These are phyloP conservation scores for Telmatherina bonti DNA, from an alignment of 2,797 vertebrate species.

Conservation along the genomic window DNA sequence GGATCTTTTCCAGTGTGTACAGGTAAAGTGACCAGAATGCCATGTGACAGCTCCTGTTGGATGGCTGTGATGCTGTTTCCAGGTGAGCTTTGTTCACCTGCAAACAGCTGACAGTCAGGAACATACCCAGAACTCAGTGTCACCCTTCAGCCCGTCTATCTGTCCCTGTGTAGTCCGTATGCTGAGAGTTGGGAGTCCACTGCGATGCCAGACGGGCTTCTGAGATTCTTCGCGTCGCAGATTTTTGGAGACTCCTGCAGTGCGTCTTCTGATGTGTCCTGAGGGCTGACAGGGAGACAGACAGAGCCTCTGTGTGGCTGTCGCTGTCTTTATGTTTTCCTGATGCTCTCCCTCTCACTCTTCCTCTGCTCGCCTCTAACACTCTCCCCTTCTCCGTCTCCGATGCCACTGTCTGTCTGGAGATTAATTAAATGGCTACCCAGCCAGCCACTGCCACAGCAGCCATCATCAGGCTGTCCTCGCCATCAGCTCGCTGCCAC, in stretches of 20 bases:
- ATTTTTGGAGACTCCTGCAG: slow-evolving; percentile 49
- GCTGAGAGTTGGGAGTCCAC: slow-evolving; percentile 31
- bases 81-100: neutral
- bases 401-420: slow-evolving; percentile 68
- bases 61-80: neutral
- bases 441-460: slow-evolving; percentile 69
- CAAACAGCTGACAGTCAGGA: neutral
- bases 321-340: slow-evolving; percentile 58
- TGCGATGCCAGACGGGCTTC: slow-evolving; percentile 30
- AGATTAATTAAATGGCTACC: slow-evolving; percentile 79
- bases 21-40: no score
- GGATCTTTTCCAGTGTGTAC: no score
- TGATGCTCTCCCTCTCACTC: slow-evolving; percentile 18
- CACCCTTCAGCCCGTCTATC: slow-evolving; percentile 13
- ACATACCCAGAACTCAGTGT: neutral
- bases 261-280: slow-evolving; percentile 60
- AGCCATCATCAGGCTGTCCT: slow-evolving; percentile 69
- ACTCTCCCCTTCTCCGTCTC: slow-evolving; percentile 29
- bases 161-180: slow-evolving; percentile 22
- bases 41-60: no score
- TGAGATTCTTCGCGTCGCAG: slow-evolving; percentile 30
- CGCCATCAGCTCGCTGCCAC: slow-evolving; percentile 51
- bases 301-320: slow-evolving; percentile 44
- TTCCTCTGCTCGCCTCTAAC: slow-evolving; percentile 21
- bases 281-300: slow-evolving; percentile 67